Conservation (phyloP, 37 sponge, comb jelly and placozoan species). For the Aplysina aerophoba region DNA sequence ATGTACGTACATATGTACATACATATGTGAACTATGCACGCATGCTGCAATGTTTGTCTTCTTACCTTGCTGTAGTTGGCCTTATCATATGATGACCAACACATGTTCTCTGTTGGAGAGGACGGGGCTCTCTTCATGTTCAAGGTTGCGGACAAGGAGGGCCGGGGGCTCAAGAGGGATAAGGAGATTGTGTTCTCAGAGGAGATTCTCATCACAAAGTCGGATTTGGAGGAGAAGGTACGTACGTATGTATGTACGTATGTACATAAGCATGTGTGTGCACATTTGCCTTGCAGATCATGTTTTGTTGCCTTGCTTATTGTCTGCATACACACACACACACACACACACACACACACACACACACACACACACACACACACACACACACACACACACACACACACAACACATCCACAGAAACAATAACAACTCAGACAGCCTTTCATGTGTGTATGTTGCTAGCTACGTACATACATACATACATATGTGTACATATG, state of each 20-base stretch:
- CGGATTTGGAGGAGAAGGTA: constrained; percentile 95
- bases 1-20: not conserved
- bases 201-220: constrained; percentile 92
- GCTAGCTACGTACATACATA: not conserved
- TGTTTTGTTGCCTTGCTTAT: too few species aligned
- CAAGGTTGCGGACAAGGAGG: constrained; percentile 90
- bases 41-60: not conserved
- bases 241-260: not conserved
- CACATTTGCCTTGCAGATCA: not conserved
- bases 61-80: constrained; percentile 55
- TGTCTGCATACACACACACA: not conserved
- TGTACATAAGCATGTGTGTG: not conserved
- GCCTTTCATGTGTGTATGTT: too few species aligned
- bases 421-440: too few species aligned
- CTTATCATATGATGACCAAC: constrained; percentile 91
- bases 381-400: not conserved
- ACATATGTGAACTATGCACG: not conserved
- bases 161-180: constrained; percentile 81
- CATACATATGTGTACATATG: too few species aligned
- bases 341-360: not conserved
- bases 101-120: constrained; percentile 86
- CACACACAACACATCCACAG: too few species aligned
- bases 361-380: not conserved
- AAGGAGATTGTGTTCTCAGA: constrained; percentile 88
- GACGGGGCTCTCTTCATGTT: constrained; percentile 88